Evolutionary conservation across 2,888 invertebrate species (phyloP).

Genomic region (Yponomeuta malinellus): DNA sequence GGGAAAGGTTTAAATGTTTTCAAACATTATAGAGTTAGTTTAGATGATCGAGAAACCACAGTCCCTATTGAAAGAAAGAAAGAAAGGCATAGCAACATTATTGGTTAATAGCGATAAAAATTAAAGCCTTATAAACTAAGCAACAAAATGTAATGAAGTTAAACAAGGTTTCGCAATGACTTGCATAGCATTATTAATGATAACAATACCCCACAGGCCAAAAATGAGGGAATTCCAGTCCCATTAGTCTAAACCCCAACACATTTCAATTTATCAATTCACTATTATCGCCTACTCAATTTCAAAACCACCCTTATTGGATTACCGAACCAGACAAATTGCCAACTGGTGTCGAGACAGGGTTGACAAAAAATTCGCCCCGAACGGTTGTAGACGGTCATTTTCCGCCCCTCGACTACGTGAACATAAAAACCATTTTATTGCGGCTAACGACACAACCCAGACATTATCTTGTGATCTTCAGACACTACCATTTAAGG

Average conservation of each 20-base stretch:
- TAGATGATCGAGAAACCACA: too few relatives aligned
- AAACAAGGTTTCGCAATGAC: too few relatives aligned
- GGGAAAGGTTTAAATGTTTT: too few relatives aligned
- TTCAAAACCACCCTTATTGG: background rate
- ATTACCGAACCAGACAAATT: conserved; percentile 44
- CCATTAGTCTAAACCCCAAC: background rate
- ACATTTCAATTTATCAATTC: background rate
- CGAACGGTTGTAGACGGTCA: conserved; percentile 32
- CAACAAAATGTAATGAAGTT: too few relatives aligned
- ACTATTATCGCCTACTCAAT: background rate
- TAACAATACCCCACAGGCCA: too few relatives aligned
- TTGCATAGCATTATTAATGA: too few relatives aligned
- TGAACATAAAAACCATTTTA: conserved; percentile 53
- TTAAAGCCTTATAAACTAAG: too few relatives aligned
- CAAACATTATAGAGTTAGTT: too few relatives aligned
- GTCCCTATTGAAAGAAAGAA: too few relatives aligned
- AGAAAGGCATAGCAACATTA: too few relatives aligned
- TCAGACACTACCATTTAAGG: conserved; percentile 7
- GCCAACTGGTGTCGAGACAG: conserved; percentile 51
- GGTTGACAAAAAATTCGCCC: conserved; percentile 66
- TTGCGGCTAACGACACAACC: conserved; percentile 63
- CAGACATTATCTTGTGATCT: conserved; percentile 51
- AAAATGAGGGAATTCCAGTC: background rate
- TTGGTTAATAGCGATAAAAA: too few relatives aligned
- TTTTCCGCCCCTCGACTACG: conserved; percentile 15